These are phyloP conservation scores for Ptychoptera contaminata DNA, from an alignment of 2,888 invertebrate species.

Conservation along the genomic window DNA sequence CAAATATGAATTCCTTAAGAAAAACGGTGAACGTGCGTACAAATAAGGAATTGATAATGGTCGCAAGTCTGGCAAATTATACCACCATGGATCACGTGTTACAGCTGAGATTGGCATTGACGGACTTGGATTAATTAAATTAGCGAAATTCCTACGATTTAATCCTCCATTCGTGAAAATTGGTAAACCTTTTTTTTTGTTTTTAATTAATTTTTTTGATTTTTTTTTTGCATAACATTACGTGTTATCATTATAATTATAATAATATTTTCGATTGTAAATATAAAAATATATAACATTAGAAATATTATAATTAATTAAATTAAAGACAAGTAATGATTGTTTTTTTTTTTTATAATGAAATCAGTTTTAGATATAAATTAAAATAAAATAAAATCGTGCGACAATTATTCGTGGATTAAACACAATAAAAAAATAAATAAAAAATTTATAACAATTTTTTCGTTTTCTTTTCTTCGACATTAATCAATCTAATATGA, in stretches of 20 bases:
- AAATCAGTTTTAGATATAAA: too few relatives aligned
- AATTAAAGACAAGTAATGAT: background rate
- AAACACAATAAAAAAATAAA: too few relatives aligned
- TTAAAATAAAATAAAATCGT: background rate
- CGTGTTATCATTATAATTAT: too few relatives aligned
- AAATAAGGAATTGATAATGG: constrained; percentile 46
- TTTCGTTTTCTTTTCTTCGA: too few relatives aligned
- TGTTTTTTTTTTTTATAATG: too few relatives aligned
- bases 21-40: constrained; percentile 53
- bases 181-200: constrained; percentile 41
- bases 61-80: constrained; percentile 64
- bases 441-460: too few relatives aligned
- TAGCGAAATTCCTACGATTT: constrained; percentile 37
- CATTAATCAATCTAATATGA: too few relatives aligned
- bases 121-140: constrained; percentile 67
- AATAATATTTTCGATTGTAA: too few relatives aligned
- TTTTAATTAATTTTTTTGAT: background rate
- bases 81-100: constrained; percentile 82
- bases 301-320: background rate
- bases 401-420: background rate
- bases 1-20: constrained; percentile 74
- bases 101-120: constrained; percentile 63
- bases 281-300: background rate
- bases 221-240: too few relatives aligned
- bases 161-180: constrained; percentile 49